Base-by-base conservation (phyloP, 1,140 invertebrate species). In the Euura lappo region DNA sequence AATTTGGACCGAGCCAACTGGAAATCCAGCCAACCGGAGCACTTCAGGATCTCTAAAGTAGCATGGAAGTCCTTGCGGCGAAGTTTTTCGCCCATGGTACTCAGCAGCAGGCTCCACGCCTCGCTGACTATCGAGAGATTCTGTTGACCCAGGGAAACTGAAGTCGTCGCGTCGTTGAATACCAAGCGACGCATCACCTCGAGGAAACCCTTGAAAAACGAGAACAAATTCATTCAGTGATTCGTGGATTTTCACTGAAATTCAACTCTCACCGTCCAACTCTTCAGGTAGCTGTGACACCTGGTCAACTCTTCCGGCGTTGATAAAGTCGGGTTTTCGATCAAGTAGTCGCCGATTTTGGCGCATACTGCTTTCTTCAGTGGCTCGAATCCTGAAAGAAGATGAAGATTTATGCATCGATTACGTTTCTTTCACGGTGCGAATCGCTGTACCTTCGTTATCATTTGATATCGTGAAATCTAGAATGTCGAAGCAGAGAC, bases 401-500 rank as follows among this genome's bases (percentile, higher is more conserved):
- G 28, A 28, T 28, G 1, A 28, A 28, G 28, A 28, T 28, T 28
- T 28, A 28, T 28, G 1, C 28, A 28, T 28, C 28, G 28, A 28
- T 28, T 28, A 28, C 28, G 28, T 28, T 28, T 28, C 0, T 28
- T 28, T 28, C 28, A 1, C 28, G 28, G 28, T 28, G 28, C 28
- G 28, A 28, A 28, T 28, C 28, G 28, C 1, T 77, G 78, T 71
- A 83, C 83, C 68, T 43, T 77, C 74, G 51, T 77, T 45, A 70
- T 75, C 77, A 44, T 75, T 74, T 44, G 73, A 44, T 7, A 13
- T 46, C 42, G 78, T 79, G 3, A 81, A 51, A 73, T 84, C 76
- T 45, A 84, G 74, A 7, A 84, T 45, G 45, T 71, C 71, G 42
- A 82, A 80, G 69, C 79, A 84, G 1, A 85, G 74, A 70, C 81